phyloP scores from a whole-genome alignment of 2,113 vertebrate species.

The Vombatus ursinus region DNA sequence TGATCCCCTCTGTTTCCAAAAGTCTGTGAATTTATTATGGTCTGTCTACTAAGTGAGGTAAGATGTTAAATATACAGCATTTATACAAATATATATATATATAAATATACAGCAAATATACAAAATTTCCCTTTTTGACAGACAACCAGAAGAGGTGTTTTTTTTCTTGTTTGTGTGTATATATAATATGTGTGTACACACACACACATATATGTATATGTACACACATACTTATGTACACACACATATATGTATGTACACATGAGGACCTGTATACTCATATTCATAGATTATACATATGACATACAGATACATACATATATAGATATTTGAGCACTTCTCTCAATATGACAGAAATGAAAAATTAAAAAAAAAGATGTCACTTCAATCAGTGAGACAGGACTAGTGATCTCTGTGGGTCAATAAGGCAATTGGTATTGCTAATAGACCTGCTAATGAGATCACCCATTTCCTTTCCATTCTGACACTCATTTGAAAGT shows the following conservation, averaged over 20 bases:
- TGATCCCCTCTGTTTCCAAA: not conserved
- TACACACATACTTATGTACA: too few relatives aligned
- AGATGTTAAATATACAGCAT: not conserved
- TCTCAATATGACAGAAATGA: not conserved
- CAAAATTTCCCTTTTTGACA: not conserved
- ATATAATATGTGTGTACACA: too few relatives aligned
- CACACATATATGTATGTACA: too few relatives aligned
- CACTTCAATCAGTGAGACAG: not conserved
- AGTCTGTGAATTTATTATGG: not conserved
- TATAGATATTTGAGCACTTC: not conserved
- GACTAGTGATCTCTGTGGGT: not conserved
- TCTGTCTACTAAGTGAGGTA: not conserved
- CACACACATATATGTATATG: too few relatives aligned
- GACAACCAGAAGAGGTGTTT: not conserved
- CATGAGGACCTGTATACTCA: too few relatives aligned
- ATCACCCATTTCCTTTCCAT: not conserved
- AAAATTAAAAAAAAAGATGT: not conserved
- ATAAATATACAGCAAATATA: not conserved
- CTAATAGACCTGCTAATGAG: not conserved
- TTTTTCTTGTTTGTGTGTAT: too few relatives aligned
- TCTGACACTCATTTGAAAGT: not conserved
- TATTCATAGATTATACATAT: not conserved
- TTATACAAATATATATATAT: too few relatives aligned
- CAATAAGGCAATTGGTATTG: not conserved
- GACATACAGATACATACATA: not conserved